Evolutionary conservation across 64 coral and sea anemone genomes (phyloP).

Genomic region (Dendronephthya gigantea): DNA sequence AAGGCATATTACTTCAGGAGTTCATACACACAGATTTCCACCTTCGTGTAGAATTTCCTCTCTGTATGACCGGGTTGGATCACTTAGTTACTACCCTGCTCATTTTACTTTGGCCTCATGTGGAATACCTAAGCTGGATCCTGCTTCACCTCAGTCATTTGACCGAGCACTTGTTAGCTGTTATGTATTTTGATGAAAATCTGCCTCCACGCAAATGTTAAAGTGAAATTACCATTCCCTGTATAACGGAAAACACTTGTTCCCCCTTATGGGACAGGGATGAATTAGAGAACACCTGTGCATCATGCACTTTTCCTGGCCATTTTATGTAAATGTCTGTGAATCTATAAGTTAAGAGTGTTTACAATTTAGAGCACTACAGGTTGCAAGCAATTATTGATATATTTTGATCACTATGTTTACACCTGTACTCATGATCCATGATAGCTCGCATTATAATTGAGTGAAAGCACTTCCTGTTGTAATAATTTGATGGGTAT

Average conservation of each 20-base stretch:
- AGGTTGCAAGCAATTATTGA: background rate
- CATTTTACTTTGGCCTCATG: background rate
- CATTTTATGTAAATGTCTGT: background rate
- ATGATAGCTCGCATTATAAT: slow-evolving; percentile 21
- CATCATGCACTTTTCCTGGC: background rate
- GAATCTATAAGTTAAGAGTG: background rate
- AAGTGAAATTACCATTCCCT: background rate
- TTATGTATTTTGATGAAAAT: background rate
- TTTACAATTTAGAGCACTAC: background rate
- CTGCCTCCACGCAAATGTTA: background rate
- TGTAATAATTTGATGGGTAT: slow-evolving; percentile 9
- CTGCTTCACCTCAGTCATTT: no score
- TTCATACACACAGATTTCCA: background rate
- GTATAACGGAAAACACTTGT: background rate
- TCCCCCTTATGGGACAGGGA: background rate
- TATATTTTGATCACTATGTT: background rate
- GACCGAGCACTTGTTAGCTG: background rate
- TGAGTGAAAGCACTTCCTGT: slow-evolving; percentile 23
- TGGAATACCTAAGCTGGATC: background rate
- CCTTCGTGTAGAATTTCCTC: background rate
- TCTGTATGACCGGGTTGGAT: slow-evolving; percentile 7
- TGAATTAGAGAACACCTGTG: background rate
- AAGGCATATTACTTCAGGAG: background rate
- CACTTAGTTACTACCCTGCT: background rate
- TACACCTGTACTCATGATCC: slow-evolving; percentile 23